Conservation (phyloP, 2,113 vertebrate species). For the Bufo bufo region DNA sequence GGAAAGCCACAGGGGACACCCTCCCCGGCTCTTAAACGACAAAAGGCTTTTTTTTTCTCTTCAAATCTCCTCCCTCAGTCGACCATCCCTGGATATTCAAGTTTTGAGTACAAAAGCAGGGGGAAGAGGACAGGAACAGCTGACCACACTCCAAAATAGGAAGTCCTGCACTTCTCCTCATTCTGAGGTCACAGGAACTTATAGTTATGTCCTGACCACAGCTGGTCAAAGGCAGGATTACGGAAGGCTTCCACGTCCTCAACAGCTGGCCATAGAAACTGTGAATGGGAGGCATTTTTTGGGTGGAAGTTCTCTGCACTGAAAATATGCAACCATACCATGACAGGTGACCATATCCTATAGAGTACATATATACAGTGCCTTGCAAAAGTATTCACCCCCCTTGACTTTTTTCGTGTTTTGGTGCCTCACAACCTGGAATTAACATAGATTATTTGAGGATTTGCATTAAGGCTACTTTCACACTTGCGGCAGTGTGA, state of each 20-base stretch:
- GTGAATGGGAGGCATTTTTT: neutral
- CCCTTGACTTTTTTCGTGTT: too few species aligned
- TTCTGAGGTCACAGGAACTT: neutral
- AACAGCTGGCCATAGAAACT: neutral
- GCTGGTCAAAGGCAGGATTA: neutral
- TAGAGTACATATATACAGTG: too few species aligned
- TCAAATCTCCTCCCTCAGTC: neutral
- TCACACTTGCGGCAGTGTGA: too few species aligned
- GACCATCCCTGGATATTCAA: constrained; percentile 1
- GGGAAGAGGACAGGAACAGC: neutral
- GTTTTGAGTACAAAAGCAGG: constrained; percentile 8
- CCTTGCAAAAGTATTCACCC: too few species aligned
- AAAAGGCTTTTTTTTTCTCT: neutral
- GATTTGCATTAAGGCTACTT: too few species aligned
- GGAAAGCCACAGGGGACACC: constrained; percentile 38
- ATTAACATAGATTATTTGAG: too few species aligned
- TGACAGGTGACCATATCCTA: too few species aligned
- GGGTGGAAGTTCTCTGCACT: too few species aligned
- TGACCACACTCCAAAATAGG: constrained; percentile 24
- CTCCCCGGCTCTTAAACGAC: neutral
- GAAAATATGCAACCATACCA: too few species aligned
- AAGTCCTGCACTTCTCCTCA: neutral
- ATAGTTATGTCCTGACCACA: neutral
- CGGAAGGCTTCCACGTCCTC: neutral
- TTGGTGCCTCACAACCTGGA: too few species aligned